These are phyloP conservation scores for Pelvicachromis taeniatus DNA, from an alignment of 2,113 vertebrate genomes.

Conservation along the genomic window DNA sequence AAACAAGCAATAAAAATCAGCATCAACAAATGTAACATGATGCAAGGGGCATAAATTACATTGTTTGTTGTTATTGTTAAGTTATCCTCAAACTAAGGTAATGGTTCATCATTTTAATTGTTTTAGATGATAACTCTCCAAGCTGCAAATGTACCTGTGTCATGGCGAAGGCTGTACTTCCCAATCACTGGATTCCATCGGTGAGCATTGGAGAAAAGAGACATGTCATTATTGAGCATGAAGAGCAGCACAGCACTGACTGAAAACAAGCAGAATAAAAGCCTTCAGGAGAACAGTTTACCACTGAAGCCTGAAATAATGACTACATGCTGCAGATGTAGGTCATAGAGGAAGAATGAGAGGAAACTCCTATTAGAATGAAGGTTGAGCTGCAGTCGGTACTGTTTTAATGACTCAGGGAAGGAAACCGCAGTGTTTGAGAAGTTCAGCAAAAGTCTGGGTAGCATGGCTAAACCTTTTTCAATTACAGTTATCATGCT, in stretches of 20 bases:
- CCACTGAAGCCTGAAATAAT: slow-evolving; percentile 22
- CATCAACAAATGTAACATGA: background rate
- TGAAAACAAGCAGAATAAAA: background rate
- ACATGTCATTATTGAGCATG: slow-evolving; percentile 21
- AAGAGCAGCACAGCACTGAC: background rate
- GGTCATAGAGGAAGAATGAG: slow-evolving; percentile 8
- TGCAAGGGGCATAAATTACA: background rate
- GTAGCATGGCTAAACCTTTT: background rate
- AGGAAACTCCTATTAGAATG: background rate
- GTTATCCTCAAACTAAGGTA: background rate
- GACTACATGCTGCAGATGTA: slow-evolving; percentile 12
- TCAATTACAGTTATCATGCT: background rate
- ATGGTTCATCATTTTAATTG: background rate
- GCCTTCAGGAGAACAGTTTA: background rate
- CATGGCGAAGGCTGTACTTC: slow-evolving; percentile 93
- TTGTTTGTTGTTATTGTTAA: background rate
- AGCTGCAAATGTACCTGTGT: slow-evolving; percentile 78
- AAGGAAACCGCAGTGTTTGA: background rate
- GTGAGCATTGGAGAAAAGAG: background rate
- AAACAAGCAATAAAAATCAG: background rate
- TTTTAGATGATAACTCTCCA: background rate
- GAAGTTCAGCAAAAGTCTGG: background rate
- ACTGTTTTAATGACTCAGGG: background rate
- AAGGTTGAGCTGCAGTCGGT: background rate
- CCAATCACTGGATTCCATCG: slow-evolving; percentile 83